Evolutionary conservation across 2,797 vertebrate species (phyloP).

Genomic region (Acipenser ruthenus): DNA sequence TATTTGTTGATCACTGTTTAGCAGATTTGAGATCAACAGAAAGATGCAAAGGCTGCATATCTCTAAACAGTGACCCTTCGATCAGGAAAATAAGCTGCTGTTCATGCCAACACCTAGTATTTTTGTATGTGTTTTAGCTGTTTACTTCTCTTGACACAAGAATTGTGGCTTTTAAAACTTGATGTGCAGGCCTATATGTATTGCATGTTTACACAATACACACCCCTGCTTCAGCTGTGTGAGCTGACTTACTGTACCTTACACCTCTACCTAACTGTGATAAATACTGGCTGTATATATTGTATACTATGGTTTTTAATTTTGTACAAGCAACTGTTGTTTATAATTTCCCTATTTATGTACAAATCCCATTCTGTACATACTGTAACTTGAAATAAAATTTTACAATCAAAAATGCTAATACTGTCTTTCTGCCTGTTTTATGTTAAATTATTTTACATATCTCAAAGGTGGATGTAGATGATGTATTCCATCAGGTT

Average conservation of each 20-base stretch:
- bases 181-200: conserved; percentile 25
- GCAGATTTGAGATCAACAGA: too few species aligned
- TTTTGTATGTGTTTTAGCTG: too few species aligned
- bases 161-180: too few species aligned
- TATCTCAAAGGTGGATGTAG: too few species aligned
- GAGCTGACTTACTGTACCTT: conserved; percentile 41
- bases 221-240: conserved; percentile 15
- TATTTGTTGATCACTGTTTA: too few species aligned
- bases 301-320: conserved; percentile 73
- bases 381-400: conserved; percentile 61
- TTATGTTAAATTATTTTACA: neutral
- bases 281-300: conserved; percentile 65
- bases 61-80: too few species aligned
- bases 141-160: too few species aligned
- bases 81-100: too few species aligned
- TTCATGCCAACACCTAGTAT: too few species aligned
- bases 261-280: conserved; percentile 31
- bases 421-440: conserved; percentile 14
- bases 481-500: too few species aligned
- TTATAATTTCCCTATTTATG: conserved; percentile 77
- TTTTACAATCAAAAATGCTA: conserved; percentile 58
- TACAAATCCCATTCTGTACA: conserved; percentile 64
- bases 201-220: conserved; percentile 32
- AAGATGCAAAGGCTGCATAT: too few species aligned
- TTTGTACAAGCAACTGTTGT: conserved; percentile 72